A percentile compares a stretch with the other conserved stretches of the same genome.
Conservation (phyloP, 53 echinoderm and acorn worm species). For the Hippasteria phrygiana region DNA sequence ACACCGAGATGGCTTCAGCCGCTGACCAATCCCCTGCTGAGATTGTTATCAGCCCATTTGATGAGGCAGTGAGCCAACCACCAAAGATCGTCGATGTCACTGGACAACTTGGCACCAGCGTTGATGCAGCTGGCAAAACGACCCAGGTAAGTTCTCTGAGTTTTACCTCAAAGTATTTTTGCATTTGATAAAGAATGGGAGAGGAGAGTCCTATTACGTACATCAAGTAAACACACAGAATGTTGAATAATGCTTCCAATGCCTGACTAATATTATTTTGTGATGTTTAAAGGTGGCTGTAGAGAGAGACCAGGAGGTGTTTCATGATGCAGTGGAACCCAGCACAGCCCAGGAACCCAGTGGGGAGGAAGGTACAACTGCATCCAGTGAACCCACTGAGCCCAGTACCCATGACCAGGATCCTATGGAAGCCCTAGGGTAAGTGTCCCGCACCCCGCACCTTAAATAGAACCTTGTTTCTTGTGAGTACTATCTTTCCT, state of each 20-base stretch:
- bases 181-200: no score
- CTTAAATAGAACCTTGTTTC: no score
- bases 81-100: conserved; percentile 54
- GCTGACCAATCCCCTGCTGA: conserved; percentile 32
- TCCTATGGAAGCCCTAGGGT: conserved; percentile 86
- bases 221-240: no score
- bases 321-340: conserved; percentile 81
- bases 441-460: background rate
- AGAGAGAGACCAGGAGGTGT: conserved; percentile 77
- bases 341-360: conserved; percentile 32
- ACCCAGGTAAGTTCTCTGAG: conserved; percentile 4
- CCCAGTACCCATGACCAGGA: conserved; percentile 61
- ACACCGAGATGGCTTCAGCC: conserved; percentile 1
- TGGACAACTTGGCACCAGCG: conserved; percentile 10
- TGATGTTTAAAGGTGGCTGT: conserved; percentile 22
- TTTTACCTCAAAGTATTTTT: background rate
- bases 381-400: background rate
- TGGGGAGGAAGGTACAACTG: background rate
- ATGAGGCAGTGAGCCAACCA: background rate
- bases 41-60: conserved; percentile 41
- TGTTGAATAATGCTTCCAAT: background rate
- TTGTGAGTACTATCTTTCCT: no score
- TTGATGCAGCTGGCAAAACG: background rate
- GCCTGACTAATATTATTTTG: background rate
- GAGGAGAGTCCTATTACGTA: no score